Base-by-base conservation (phyloP, 2,797 vertebrate species). In the Pseudochirops corinnae region DNA sequence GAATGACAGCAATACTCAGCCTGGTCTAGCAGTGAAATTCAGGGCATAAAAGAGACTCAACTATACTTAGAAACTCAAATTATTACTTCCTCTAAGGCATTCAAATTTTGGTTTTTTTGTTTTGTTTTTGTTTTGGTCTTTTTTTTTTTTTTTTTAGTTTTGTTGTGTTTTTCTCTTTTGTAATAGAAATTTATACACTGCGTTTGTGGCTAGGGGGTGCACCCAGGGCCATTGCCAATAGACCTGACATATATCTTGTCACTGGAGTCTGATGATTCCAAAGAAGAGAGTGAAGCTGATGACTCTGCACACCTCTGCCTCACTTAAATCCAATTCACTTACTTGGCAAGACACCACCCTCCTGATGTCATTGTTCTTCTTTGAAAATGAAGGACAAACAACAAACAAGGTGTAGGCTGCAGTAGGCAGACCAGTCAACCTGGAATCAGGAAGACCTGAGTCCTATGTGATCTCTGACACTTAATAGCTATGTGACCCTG, bases 31-130 rank as follows among this genome's bases (percentile, higher is more conserved):
- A 16, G 57, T 94, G 55, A 60, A 93, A 92, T 93, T 87, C 29
- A 55, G 91, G 92, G 90, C 46, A 56, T 29, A 50, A 46, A 26
- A 4, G 56, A 90, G 31, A 82, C 55, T 60, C 55, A 82, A 62
- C 92, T 9, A 90, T 39, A 6, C 56, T 82, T 93, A 93, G 55
- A 52, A 95, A 93, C 33, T 87, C 53, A 95, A 28, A 93, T 94
- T 10, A 53, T 58, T 56, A 74, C 46, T 92, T 56, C 87, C 82
- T 92, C 31, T 92, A 29, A 90, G 55, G 12, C 60, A 29, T 31
- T 60, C 46, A 46, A 46, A 46, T 1, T 46, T 46, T 46, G 46
- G 46, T 46, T 46, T 46, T 46, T 46, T 82, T 10, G 58, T 60
- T 29, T 60, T 58, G 24, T 58, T 28, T 62, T 31, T 60, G 58